These are phyloP conservation scores for Corella eumyota DNA, from an alignment of 23 tunicate species.

Conservation along the genomic window DNA sequence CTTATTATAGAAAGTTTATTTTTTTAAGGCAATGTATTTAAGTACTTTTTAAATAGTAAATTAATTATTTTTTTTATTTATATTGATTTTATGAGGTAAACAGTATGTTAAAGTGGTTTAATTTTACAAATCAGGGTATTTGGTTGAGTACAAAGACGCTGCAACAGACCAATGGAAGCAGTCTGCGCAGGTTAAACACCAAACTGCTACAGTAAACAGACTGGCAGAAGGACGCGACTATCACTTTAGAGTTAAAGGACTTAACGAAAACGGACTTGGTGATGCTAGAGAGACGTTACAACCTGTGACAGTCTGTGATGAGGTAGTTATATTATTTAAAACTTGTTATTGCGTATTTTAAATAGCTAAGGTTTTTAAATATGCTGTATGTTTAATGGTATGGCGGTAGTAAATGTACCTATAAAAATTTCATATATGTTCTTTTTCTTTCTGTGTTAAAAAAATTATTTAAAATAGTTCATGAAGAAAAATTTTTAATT, in stretches of 20 bases:
- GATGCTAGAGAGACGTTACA: constrained; percentile 71
- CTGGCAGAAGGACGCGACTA: constrained; percentile 66
- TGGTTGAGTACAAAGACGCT: constrained; percentile 65
- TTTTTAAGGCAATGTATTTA: no score
- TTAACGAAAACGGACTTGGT: constrained; percentile 91
- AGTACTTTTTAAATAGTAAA: no score
- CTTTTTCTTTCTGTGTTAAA: no score
- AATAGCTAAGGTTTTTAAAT: background rate
- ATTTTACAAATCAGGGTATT: constrained; percentile 75
- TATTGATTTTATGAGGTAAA: no score
- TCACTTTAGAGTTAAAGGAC: constrained; percentile 68
- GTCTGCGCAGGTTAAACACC: constrained; percentile 51
- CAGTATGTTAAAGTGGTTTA: no score
- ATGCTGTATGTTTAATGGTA: no score
- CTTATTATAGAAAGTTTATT: no score
- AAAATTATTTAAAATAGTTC: no score
- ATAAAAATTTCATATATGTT: no score
- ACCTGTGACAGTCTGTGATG: constrained; percentile 69
- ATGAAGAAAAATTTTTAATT: no score
- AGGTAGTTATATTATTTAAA: constrained; percentile 12
- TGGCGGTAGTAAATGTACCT: no score
- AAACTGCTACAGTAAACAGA: constrained; percentile 44
- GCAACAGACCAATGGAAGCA: constrained; percentile 69
- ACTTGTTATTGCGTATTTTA: background rate
- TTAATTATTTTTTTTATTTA: no score